A percentile compares a stretch with the other conserved stretches of the same genome.
phyloP scores from a whole-genome alignment of 2,888 invertebrate genomes.

The Schizotus pectinicornis region DNA sequence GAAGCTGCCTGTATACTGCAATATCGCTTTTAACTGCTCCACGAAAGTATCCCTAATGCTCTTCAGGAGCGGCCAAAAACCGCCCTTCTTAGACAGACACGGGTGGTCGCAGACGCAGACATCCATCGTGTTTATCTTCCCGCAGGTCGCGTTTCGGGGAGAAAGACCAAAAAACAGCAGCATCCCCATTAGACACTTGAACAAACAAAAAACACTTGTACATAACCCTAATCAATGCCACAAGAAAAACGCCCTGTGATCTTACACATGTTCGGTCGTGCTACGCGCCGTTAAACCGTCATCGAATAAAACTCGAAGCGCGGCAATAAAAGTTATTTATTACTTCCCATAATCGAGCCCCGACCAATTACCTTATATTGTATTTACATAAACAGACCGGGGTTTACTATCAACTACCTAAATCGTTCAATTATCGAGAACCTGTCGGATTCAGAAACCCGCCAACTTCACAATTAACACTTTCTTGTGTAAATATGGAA shows the following conservation, averaged over 20 bases:
- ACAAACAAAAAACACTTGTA: slow-evolving; percentile 17
- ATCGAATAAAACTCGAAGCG: slow-evolving; percentile 16
- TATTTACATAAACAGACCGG: slow-evolving; percentile 24
- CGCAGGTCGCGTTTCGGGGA: slow-evolving; percentile 21
- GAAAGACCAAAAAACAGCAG: slow-evolving; percentile 6
- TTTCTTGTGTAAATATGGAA: slow-evolving; percentile 17
- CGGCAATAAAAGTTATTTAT: slow-evolving; percentile 18
- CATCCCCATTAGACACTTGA: background rate
- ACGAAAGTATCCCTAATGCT: slow-evolving; percentile 33
- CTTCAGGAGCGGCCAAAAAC: slow-evolving; percentile 2
- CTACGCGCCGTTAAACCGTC: slow-evolving; percentile 13
- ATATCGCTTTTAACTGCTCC: slow-evolving; percentile 39
- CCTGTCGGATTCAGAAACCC: slow-evolving; percentile 4
- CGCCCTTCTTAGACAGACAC: slow-evolving; percentile 5
- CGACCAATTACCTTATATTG: slow-evolving; percentile 18
- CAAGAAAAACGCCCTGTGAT: slow-evolving; percentile 17
- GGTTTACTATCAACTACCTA: slow-evolving; percentile 11
- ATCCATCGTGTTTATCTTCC: slow-evolving; percentile 9
- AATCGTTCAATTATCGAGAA: slow-evolving; percentile 9
- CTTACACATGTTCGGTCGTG: slow-evolving; percentile 19
- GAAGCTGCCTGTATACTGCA: slow-evolving; percentile 29
- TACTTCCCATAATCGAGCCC: slow-evolving; percentile 6
- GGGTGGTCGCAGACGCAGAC: slow-evolving; percentile 20
- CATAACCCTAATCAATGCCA: slow-evolving; percentile 23
- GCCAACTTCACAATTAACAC: slow-evolving; percentile 16